phyloP scores from a whole-genome alignment of 2,113 vertebrate species.

The Abramis brama region DNA sequence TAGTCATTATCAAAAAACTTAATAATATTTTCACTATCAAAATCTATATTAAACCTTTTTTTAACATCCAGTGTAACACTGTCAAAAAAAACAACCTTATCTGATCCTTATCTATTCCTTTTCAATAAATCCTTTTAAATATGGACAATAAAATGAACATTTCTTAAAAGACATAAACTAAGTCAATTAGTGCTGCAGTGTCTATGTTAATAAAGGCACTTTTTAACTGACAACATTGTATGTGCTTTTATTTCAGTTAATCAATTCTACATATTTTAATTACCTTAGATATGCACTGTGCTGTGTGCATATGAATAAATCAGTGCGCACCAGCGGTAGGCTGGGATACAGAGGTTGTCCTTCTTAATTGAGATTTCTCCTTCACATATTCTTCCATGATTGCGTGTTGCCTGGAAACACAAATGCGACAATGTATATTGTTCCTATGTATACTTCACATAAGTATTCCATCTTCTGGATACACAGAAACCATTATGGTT shows the following conservation, averaged over 20 bases:
- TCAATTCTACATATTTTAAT: conserved; percentile 1
- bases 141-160: neutral
- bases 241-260: neutral
- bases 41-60: neutral
- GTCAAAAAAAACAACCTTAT: neutral
- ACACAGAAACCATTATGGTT: neutral
- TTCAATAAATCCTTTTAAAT: neutral
- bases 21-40: neutral
- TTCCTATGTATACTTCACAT: conserved; percentile 44
- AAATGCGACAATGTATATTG: conserved; percentile 49
- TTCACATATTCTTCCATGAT: conserved; percentile 24
- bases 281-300: conserved; percentile 22
- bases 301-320: conserved; percentile 1
- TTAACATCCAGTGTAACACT: neutral
- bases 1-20: neutral
- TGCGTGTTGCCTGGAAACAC: conserved; percentile 76
- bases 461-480: neutral
- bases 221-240: neutral
- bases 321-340: neutral
- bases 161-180: neutral
- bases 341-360: conserved; percentile 7
- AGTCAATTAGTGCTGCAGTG: neutral
- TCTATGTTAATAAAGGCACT: neutral
- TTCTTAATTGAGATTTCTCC: conserved; percentile 42
- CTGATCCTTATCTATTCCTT: neutral